Evolutionary conservation across 2,113 vertebrate genomes (phyloP), one percentile per base, ranked within the genome.

Genomic region (Rattus rattus): DNA sequence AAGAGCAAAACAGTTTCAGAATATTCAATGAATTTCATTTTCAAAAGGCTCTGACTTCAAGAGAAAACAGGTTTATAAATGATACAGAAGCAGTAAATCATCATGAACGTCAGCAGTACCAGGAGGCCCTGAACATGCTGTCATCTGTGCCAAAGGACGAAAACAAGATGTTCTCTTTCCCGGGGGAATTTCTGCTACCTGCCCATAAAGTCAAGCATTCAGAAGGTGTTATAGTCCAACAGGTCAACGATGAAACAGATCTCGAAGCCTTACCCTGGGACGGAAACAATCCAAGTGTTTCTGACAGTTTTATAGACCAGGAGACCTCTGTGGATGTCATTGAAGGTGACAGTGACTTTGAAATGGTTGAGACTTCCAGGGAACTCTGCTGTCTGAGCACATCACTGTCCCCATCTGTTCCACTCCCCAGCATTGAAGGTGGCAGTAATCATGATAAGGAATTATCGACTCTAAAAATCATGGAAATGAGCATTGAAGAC

Each of bases 331-430:
- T 94, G 93, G 92, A 90, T 49, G 75, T 90, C 12, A 69, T 77
- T 5, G 84, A 92, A 26, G 95, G 43, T 22, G 90, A 96, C 1
- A 95, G 93, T 80, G 98, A 97, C 83, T 85, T 85, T 0, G 98
- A 98, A 83, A 72, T 81, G 69, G 90, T 0, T 0, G 97, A 98
- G 14, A 17, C 61, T 0, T 84, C 92, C 11, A 83, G 36, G 81
- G 94, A 96, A 52, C 81, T 98, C 14, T 94, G 97, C 20, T 88
- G 96, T 54, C 96, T 98, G 19, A 75, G 95, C 94, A 77, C 97
- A 67, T 92, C 13, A 8, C 96, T 97, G 49, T 67, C 94, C 81
- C 95, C 89, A 0, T 2, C 88, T 8, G 63, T 95, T 75, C 97
- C 80, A 12, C 11, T 97, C 65, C 97, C 97, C 56, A 28, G 72